phyloP scores from a whole-genome alignment of 2,888 invertebrate species.

The Smittia aterrima region DNA sequence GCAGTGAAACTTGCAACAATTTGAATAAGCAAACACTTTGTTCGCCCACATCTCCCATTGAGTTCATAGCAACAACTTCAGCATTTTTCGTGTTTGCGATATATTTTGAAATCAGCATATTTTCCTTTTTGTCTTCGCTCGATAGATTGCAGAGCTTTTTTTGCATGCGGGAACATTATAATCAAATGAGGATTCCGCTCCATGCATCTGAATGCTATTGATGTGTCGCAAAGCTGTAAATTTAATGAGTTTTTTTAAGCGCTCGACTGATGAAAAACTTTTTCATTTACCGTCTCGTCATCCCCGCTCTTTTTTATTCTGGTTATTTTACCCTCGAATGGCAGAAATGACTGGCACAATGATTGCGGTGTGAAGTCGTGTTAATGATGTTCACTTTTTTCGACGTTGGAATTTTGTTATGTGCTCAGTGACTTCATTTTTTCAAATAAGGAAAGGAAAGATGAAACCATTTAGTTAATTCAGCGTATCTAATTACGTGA shows the following conservation, averaged over 20 bases:
- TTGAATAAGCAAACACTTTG: background rate
- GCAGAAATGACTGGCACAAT: background rate
- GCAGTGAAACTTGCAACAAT: slow-evolving; percentile 1
- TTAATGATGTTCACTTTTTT: background rate
- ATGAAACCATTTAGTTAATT: slow-evolving; percentile 6
- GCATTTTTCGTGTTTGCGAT: background rate
- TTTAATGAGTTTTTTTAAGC: slow-evolving; percentile 11
- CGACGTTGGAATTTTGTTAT: too few relatives aligned
- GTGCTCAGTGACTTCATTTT: background rate
- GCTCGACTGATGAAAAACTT: background rate
- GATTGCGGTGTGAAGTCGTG: background rate
- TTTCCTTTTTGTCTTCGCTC: background rate
- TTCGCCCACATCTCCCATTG: background rate
- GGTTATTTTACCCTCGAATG: background rate
- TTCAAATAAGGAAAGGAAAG: background rate
- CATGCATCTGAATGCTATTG: background rate
- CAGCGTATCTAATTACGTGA: slow-evolving; percentile 17
- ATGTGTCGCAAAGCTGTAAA: background rate
- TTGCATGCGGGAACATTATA: background rate
- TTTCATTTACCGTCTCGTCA: background rate
- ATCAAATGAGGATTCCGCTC: background rate
- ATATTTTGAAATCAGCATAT: slow-evolving; percentile 7
- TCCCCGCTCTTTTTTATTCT: background rate
- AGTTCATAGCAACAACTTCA: background rate
- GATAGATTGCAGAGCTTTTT: background rate